A percentile compares a stretch with the other conserved stretches of the same genome.
These are phyloP conservation scores for Leiothrix lutea DNA, from an alignment of 2,113 vertebrate genomes.

Conservation along the genomic window DNA sequence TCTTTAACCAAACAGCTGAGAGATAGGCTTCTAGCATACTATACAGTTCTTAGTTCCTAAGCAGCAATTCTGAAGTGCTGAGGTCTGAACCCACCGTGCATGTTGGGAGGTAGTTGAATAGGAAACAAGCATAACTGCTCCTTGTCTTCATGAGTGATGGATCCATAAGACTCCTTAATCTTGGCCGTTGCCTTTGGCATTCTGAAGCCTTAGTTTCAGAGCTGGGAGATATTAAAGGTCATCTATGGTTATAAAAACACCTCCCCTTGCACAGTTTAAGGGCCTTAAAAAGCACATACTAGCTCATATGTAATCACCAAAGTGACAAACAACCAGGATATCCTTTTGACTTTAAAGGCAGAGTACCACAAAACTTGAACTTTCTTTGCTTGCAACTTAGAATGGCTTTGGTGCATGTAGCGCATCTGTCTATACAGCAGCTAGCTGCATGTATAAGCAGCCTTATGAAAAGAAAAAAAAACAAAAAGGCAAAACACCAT, in stretches of 20 bases:
- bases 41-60: background rate
- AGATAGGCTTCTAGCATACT: background rate
- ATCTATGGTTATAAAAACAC: background rate
- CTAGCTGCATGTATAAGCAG: constrained; percentile 55
- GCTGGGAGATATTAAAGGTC: background rate
- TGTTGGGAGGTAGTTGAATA: background rate
- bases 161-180: background rate
- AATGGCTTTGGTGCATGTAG: constrained; percentile 62
- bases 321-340: background rate
- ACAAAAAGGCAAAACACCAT: background rate
- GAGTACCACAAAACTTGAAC: background rate
- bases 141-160: background rate
- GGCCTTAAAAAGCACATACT: background rate
- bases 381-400: constrained; percentile 46
- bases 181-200: background rate
- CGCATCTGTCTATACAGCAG: constrained; percentile 5
- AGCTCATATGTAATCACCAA: background rate
- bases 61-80: background rate
- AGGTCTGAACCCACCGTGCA: background rate
- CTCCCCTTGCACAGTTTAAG: background rate
- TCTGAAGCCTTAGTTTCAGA: background rate
- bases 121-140: background rate
- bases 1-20: background rate
- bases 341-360: background rate
- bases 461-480: background rate